Percentiles rank a stretch among this genome's conserved stretches.
Conservation (phyloP, 1,140 invertebrate species). For the Tyrophagus putrescentiae region DNA sequence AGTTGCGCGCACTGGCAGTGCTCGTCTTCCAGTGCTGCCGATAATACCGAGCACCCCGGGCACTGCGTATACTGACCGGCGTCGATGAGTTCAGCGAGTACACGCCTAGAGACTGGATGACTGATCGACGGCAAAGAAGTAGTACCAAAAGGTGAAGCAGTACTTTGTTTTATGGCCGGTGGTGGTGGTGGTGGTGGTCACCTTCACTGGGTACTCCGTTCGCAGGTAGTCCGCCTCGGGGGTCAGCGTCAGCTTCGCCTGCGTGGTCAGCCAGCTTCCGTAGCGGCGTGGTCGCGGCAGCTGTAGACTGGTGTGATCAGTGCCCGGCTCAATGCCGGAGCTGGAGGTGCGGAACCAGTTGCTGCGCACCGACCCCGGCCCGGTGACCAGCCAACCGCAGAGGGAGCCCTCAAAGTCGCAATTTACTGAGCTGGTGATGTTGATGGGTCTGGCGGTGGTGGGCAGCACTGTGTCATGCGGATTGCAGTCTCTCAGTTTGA, state of each 20-base stretch:
- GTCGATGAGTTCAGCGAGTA: too few species aligned
- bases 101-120: too few species aligned
- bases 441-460: background rate
- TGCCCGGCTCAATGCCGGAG: background rate
- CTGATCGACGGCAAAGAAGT: background rate
- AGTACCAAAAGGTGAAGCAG: conserved; percentile 11
- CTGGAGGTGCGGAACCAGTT: background rate
- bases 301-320: conserved; percentile 2
- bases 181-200: too few species aligned
- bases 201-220: background rate
- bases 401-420: conserved; percentile 5
- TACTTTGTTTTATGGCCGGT: background rate
- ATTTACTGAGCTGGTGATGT: too few species aligned
- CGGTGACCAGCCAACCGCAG: conserved; percentile 2
- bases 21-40: background rate
- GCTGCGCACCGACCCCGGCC: background rate
- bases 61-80: too few species aligned
- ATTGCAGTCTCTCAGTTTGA: conserved; percentile 1
- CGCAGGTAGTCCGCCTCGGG: background rate
- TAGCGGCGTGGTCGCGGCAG: background rate
- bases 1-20: background rate
- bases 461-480: background rate
- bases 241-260: too few species aligned
- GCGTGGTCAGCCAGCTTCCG: conserved; percentile 1
- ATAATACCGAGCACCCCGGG: too few species aligned